Conservation (phyloP, 2,113 vertebrate genomes). For the Carassius auratus region DNA sequence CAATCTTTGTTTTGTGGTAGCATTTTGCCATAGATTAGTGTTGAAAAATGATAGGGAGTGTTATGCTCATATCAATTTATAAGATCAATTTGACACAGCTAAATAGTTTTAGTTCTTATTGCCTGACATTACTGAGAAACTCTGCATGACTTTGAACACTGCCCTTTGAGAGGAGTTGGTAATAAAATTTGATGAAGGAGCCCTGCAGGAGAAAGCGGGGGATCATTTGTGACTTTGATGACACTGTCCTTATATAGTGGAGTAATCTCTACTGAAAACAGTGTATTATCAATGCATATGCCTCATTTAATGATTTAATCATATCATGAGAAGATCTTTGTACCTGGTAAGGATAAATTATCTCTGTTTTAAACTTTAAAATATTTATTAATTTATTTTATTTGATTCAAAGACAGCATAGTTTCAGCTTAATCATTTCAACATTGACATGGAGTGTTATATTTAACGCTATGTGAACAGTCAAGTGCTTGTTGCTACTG, state of each 20-base stretch:
- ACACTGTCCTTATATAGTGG: neutral
- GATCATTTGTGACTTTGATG: slow-evolving; percentile 29
- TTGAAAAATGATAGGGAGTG: neutral
- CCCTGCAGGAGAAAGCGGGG: neutral
- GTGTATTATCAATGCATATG: neutral
- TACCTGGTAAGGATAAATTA: too few species aligned
- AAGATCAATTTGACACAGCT: neutral
- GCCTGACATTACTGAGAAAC: neutral
- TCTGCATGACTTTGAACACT: neutral
- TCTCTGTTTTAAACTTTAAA: neutral
- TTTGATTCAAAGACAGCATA: neutral
- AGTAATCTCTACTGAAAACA: neutral
- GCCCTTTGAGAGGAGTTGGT: slow-evolving; percentile 4
- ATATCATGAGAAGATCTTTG: neutral
- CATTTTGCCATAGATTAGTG: neutral
- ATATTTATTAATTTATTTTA: neutral
- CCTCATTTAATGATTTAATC: neutral
- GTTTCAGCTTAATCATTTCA: neutral
- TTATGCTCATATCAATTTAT: neutral
- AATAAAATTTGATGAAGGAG: slow-evolving; percentile 14
- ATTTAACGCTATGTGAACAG: neutral
- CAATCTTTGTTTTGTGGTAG: neutral
- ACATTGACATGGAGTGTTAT: neutral
- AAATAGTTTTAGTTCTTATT: neutral
- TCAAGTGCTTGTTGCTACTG: neutral